Evolutionary conservation across 2,113 vertebrate species (phyloP).

Genomic region (Zosterops hypoxanthus): DNA sequence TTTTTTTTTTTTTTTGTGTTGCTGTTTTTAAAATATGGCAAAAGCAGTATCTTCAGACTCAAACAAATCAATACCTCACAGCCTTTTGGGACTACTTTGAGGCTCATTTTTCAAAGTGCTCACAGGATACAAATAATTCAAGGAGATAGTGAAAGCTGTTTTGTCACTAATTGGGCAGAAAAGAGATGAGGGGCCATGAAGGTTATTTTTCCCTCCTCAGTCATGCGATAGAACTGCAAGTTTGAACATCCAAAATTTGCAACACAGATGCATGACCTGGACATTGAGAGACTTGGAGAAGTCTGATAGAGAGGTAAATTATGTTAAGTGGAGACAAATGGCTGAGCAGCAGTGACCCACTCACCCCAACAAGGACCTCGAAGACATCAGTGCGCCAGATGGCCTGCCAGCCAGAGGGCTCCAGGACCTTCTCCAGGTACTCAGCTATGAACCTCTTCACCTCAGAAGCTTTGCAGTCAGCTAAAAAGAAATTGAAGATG

Average conservation of each 20-base stretch:
- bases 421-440: slow-evolving; percentile 91
- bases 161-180: not conserved
- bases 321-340: not conserved
- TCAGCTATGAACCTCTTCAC: slow-evolving; percentile 88
- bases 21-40: not conserved
- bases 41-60: not conserved
- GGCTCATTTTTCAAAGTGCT: not conserved
- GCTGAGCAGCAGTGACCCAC: not conserved
- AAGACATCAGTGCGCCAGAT: slow-evolving; percentile 89
- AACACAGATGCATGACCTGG: not conserved
- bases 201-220: not conserved
- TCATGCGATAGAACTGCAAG: not conserved
- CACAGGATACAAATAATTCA: not conserved
- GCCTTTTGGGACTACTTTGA: not conserved
- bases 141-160: not conserved
- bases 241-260: not conserved
- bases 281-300: not conserved
- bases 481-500: slow-evolving; percentile 67
- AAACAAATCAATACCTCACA: not conserved
- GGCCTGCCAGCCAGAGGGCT: slow-evolving; percentile 89
- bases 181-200: not conserved
- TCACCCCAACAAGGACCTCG: slow-evolving; percentile 90
- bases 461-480: slow-evolving; percentile 93
- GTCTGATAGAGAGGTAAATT: not conserved
- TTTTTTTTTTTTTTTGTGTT: not conserved